Evolutionary conservation across 2,797 vertebrate species (phyloP).

Genomic region (Emys orbicularis): DNA sequence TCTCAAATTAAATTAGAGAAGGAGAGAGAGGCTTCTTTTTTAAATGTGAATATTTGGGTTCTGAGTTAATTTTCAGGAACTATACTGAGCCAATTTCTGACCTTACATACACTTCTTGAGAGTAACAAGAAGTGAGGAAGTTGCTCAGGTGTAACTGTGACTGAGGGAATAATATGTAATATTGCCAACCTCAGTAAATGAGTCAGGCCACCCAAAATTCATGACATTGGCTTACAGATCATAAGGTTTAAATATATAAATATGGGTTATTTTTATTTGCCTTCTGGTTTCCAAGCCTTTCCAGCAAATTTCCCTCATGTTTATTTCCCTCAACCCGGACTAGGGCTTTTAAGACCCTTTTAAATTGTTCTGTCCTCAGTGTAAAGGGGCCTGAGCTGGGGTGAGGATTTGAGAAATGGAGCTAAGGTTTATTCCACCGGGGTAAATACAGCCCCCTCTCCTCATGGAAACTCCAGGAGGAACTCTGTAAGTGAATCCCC

Average conservation of each 20-base stretch:
- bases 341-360: neutral
- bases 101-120: neutral
- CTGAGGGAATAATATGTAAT: neutral
- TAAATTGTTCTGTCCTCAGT: neutral
- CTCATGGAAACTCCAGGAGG: neutral
- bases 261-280: neutral
- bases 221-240: neutral
- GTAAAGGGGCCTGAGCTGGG: neutral
- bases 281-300: neutral
- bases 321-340: neutral
- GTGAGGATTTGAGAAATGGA: neutral
- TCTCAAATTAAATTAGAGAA: neutral
- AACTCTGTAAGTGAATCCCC: neutral
- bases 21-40: neutral
- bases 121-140: neutral
- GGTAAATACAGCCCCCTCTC: neutral
- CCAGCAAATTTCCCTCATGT: neutral
- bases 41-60: neutral
- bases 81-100: neutral
- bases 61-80: neutral
- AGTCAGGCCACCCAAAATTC: neutral
- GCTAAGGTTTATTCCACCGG: fast-evolving
- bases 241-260: neutral
- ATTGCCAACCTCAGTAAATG: neutral
- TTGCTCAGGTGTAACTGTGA: neutral